These are phyloP conservation scores for Pseudomugil tenellus DNA, from an alignment of 2,797 vertebrate species.

Conservation along the genomic window DNA sequence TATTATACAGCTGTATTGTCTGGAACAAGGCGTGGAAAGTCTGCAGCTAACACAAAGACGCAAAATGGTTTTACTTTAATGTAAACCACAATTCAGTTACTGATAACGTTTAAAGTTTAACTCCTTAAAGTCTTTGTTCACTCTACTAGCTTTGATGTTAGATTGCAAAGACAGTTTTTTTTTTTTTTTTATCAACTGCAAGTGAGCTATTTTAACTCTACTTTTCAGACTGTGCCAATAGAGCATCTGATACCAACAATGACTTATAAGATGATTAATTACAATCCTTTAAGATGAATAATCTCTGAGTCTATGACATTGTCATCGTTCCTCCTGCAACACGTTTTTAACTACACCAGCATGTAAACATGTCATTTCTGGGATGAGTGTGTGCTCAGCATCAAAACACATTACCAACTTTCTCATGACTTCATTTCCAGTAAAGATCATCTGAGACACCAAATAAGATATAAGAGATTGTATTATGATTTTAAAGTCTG, in stretches of 20 bases:
- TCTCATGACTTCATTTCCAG: not conserved
- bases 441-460: not conserved
- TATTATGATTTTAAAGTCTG: not conserved
- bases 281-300: constrained; percentile 6
- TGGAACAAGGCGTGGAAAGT: constrained; percentile 48
- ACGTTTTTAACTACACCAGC: not conserved
- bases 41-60: constrained; percentile 12
- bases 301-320: not conserved
- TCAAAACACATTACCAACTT: not conserved
- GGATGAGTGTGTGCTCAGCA: not conserved
- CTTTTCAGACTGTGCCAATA: constrained; percentile 13
- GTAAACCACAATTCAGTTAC: not conserved
- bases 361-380: not conserved
- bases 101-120: not conserved
- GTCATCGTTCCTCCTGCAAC: not conserved
- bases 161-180: not conserved
- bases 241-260: constrained; percentile 23
- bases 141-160: not conserved
- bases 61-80: not conserved
- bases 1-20: constrained; percentile 56
- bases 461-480: not conserved
- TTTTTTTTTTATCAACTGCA: not conserved
- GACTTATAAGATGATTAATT: constrained; percentile 52
- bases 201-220: not conserved
- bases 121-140: not conserved